Evolutionary conservation across 2,797 vertebrate species (phyloP).

Genomic region (Molossus molossus): DNA sequence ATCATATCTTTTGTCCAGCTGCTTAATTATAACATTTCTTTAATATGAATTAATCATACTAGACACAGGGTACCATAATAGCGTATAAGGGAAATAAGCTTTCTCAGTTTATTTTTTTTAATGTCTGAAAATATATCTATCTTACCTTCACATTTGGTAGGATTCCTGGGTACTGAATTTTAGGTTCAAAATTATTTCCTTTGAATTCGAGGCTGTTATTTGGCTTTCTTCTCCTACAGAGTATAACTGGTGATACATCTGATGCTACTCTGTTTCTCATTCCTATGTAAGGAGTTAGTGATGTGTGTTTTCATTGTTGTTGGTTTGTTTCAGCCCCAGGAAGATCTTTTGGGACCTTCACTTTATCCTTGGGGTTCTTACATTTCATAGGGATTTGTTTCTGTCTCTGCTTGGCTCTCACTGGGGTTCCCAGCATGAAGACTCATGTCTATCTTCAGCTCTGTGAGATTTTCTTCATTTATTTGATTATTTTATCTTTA

Average conservation of each 20-base stretch:
- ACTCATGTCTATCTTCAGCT: not conserved
- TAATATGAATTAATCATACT: not conserved
- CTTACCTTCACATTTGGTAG: not conserved
- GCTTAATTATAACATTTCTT: not conserved
- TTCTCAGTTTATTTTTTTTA: not conserved
- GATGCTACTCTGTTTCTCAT: not conserved
- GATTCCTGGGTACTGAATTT: constrained; percentile 27
- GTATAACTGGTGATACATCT: not conserved
- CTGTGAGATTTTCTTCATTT: constrained; percentile 30
- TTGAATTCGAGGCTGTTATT: not conserved
- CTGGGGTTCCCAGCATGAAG: not conserved
- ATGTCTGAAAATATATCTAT: not conserved
- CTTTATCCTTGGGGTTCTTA: constrained; percentile 11
- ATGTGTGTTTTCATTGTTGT: not conserved
- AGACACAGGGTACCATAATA: not conserved
- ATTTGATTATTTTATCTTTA: constrained; percentile 7
- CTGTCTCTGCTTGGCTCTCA: not conserved
- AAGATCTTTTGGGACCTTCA: not conserved
- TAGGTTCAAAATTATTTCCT: not conserved
- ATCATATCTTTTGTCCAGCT: not conserved
- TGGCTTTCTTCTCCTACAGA: not conserved
- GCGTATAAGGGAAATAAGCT: not conserved
- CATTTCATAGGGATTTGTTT: not conserved
- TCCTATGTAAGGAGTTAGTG: not conserved
- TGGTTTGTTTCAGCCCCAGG: not conserved